Evolutionary conservation across 2,797 vertebrate genomes (phyloP).

Genomic region (Sebastes vulpes): DNA sequence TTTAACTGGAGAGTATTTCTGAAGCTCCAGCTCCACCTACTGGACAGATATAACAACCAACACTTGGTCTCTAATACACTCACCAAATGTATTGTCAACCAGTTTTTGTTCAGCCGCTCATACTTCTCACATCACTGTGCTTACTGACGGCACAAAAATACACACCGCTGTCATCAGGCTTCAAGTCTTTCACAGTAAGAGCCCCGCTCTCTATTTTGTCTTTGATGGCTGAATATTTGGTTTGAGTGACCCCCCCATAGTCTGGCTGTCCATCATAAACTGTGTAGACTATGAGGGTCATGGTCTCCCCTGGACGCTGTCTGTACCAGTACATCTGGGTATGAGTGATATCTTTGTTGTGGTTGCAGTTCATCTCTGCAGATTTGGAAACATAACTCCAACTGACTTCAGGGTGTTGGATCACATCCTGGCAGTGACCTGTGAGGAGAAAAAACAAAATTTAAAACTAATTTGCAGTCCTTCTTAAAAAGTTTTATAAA

Average conservation of each 20-base stretch:
- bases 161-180: neutral
- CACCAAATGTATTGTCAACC: neutral
- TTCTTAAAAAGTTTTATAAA: neutral
- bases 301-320: conserved; percentile 41
- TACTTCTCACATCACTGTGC: conserved; percentile 9
- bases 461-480: neutral
- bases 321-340: conserved; percentile 49
- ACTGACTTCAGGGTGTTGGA: conserved; percentile 12
- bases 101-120: conserved; percentile 26
- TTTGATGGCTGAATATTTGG: conserved; percentile 35
- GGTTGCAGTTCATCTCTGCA: conserved; percentile 27
- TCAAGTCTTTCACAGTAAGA: conserved; percentile 9
- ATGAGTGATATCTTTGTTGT: conserved; percentile 1
- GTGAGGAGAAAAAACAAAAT: neutral
- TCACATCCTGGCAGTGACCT: conserved; percentile 38
- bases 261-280: neutral
- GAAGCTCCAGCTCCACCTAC: conserved; percentile 46
- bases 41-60: neutral
- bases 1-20: conserved; percentile 7
- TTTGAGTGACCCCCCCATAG: neutral
- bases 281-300: conserved; percentile 27
- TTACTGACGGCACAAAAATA: neutral
- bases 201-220: neutral
- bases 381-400: conserved; percentile 5
- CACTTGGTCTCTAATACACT: neutral